Conservation (phyloP, 2,113 vertebrate species). For the Myrmophylax atrothorax region DNA sequence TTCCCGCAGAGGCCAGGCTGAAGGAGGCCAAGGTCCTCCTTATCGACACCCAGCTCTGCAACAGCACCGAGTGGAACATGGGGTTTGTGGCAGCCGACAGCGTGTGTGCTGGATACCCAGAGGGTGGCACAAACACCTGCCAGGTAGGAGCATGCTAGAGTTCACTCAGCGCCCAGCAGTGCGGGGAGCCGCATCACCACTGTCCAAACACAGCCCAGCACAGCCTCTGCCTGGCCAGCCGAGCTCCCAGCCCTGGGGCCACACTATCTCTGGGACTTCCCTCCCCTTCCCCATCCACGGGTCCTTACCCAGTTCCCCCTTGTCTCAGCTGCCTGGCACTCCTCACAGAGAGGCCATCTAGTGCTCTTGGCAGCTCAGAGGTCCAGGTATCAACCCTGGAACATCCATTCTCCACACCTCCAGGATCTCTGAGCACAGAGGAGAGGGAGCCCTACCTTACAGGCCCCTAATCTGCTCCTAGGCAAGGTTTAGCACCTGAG, state of each 20-base stretch:
- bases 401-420: neutral
- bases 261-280: accelerated
- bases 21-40: neutral
- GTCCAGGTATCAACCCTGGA: neutral
- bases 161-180: neutral
- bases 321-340: too few relatives aligned
- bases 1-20: accelerated
- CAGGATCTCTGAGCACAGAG: neutral
- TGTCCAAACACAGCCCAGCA: neutral
- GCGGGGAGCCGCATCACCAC: neutral
- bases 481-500: neutral
- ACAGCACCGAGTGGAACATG: neutral
- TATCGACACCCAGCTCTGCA: accelerated
- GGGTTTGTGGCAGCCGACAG: neutral
- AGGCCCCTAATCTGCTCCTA: neutral
- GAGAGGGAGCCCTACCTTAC: neutral
- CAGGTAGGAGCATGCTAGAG: neutral
- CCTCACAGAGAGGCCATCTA: neutral
- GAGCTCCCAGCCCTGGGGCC: neutral
- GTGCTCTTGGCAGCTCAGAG: neutral
- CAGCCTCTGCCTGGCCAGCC: neutral
- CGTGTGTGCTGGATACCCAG: neutral
- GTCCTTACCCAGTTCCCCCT: neutral
- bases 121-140: neutral
- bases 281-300: accelerated